A percentile compares a stretch with the other conserved stretches of the same genome.
These are phyloP conservation scores for Cepphus grylle DNA, from an alignment of 2,113 vertebrate species.

Conservation along the genomic window DNA sequence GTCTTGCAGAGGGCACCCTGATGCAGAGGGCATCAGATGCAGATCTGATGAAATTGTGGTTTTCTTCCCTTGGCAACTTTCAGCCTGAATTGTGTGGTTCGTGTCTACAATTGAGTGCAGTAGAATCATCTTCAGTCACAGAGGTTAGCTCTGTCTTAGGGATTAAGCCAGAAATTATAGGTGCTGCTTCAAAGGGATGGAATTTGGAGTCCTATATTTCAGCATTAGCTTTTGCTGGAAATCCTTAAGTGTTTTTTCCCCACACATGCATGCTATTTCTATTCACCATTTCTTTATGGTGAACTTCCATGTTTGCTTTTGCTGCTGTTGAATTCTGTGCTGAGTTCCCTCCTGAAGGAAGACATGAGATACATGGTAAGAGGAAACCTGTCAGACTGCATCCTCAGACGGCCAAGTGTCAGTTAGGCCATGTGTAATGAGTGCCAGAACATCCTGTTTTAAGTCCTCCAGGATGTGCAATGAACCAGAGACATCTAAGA, in stretches of 20 bases:
- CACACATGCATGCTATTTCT: not conserved
- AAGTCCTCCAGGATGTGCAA: not conserved
- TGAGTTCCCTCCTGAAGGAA: not conserved
- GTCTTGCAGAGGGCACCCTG: not conserved
- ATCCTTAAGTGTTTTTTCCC: not conserved
- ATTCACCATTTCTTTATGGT: not conserved
- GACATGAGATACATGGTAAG: rapidly evolving
- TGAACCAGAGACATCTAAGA: not conserved
- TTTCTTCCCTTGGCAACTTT: not conserved
- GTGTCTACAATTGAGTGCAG: not conserved
- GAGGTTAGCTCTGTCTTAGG: not conserved
- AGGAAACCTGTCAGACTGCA: not conserved
- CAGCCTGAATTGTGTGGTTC: not conserved
- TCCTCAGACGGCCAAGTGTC: not conserved
- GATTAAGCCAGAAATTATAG: not conserved
- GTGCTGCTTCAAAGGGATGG: not conserved
- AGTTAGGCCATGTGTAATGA: not conserved
- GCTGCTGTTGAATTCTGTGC: not conserved
- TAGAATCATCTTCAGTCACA: not conserved
- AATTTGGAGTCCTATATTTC: not conserved
- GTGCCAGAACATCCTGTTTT: rapidly evolving
- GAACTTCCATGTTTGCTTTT: not conserved
- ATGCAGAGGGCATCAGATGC: no score
- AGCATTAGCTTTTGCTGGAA: not conserved
- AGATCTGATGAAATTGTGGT: not conserved